phyloP scores from a whole-genome alignment of 1,140 invertebrate genomes.

The Dysdera silvatica region DNA sequence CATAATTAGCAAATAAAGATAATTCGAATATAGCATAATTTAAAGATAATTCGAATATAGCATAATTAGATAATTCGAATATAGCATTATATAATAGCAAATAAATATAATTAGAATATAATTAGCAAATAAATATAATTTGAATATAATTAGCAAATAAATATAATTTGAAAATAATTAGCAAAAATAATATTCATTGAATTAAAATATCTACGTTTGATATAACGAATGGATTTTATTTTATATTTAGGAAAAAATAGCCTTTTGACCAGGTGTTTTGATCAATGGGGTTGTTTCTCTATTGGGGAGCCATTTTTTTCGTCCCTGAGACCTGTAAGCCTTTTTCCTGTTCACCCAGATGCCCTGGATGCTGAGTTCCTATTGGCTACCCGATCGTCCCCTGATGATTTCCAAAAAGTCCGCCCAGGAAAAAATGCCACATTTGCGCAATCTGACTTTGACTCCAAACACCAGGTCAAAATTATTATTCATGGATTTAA shows the following conservation, averaged over 20 bases:
- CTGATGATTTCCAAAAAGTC: slow-evolving; percentile 44
- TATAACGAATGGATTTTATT: neutral
- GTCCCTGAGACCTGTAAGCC: slow-evolving; percentile 61
- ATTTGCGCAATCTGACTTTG: slow-evolving; percentile 24
- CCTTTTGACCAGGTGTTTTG: slow-evolving; percentile 54
- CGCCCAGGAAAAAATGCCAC: slow-evolving; percentile 12
- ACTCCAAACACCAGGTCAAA: slow-evolving; percentile 56
- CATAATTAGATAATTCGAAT: no score
- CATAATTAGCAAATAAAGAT: no score
- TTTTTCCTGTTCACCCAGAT: slow-evolving; percentile 60
- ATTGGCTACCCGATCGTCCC: slow-evolving; percentile 49
- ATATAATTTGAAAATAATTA: no score
- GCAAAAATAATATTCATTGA: no score
- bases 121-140: no score
- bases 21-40: no score
- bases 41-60: no score
- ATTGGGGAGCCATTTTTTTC: slow-evolving; percentile 66
- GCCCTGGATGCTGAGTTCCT: slow-evolving; percentile 50
- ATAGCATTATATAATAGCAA: no score
- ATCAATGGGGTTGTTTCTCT: slow-evolving; percentile 71
- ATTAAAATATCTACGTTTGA: neutral
- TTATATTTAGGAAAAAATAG: slow-evolving; percentile 12
- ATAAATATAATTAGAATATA: no score
- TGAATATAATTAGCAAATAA: no score
- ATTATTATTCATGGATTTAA: slow-evolving; percentile 76